phyloP scores from a whole-genome alignment of 1,140 invertebrate species.

The Amphibalanus amphitrite region DNA sequence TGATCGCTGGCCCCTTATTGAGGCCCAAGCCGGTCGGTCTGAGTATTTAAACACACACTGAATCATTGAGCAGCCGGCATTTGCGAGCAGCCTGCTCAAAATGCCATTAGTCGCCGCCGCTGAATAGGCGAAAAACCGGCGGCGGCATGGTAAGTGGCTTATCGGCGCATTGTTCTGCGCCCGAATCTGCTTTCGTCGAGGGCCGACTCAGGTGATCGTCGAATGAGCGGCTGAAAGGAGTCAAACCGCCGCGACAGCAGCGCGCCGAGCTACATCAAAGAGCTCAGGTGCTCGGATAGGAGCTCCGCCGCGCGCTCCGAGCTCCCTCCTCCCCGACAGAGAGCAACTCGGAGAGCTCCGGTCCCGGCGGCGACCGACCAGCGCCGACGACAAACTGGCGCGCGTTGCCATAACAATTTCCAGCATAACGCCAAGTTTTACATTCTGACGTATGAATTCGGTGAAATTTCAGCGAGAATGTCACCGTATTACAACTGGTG shows the following conservation, averaged over 20 bases:
- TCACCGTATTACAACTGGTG: not conserved
- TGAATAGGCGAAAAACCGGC: not conserved
- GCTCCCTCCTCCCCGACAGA: too few relatives aligned
- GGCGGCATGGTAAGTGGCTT: not conserved
- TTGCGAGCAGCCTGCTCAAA: not conserved
- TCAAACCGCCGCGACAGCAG: not conserved
- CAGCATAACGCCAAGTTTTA: not conserved
- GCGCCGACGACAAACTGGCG: not conserved
- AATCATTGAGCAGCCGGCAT: not conserved
- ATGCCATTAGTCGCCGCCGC: not conserved
- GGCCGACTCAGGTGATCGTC: not conserved
- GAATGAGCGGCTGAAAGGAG: not conserved
- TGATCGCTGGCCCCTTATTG: not conserved
- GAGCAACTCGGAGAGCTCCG: not conserved
- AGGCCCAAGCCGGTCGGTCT: not conserved
- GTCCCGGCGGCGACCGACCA: too few relatives aligned
- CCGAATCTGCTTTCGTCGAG: not conserved
- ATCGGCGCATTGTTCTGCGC: not conserved
- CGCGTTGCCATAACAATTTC: not conserved
- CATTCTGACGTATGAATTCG: not conserved
- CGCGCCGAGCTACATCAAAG: not conserved
- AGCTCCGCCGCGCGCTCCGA: not conserved
- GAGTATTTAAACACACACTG: constrained; percentile 1
- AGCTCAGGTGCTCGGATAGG: not conserved
- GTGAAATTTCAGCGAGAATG: not conserved